Evolutionary conservation across 2,113 vertebrate genomes (phyloP), one percentile per base, ranked within the genome.

Genomic region (Xyrauchen texanus): DNA sequence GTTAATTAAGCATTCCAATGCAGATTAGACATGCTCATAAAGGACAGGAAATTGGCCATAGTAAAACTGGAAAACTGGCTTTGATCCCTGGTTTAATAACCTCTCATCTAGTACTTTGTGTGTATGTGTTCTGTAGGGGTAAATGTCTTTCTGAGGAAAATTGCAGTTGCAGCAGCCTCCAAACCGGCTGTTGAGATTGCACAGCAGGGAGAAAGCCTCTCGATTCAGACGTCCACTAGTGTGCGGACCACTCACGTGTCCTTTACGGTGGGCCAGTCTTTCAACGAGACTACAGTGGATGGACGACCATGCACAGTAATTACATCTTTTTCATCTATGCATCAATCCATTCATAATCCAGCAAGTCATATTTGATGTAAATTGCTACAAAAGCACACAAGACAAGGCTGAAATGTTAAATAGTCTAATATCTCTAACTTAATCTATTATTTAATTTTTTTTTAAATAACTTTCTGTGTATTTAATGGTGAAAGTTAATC

Each of bases 271-370:
- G 97, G 96, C 3, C 91, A 97, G 80, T 94, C 95, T 80, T 98
- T 98, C 67, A 94, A 88, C 34, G 97, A 98, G 90, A 91, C 94
- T 88, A 98, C 96, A 0, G 94, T 98, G 87, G 97, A 98, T 0
- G 96, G 96, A 61, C 90, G 94, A 7, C 94, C 95, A 42, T 98
- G 96, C 90, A 96, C 94, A 92, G 96, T 96, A 89, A 3, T 58
- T 5, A 13, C 6, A 8, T n/a, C 2, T 6, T 15, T 62, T 70
- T 5, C 47, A 61, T 53, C 0, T 49, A 8, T 70, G 15, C 2
- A 16, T 49, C 9, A 11, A 7, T 68, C 8, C 8, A 8, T n/a
- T 13, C 9, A 49, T 49, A 34, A 34, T 51, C 21, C 21, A 34
- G 21, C 21, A 34, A 34, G 21, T 34, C 21, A 34, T 3, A 34